Conservation (phyloP, 2,113 vertebrate species). For the Callospermophilus lateralis region DNA sequence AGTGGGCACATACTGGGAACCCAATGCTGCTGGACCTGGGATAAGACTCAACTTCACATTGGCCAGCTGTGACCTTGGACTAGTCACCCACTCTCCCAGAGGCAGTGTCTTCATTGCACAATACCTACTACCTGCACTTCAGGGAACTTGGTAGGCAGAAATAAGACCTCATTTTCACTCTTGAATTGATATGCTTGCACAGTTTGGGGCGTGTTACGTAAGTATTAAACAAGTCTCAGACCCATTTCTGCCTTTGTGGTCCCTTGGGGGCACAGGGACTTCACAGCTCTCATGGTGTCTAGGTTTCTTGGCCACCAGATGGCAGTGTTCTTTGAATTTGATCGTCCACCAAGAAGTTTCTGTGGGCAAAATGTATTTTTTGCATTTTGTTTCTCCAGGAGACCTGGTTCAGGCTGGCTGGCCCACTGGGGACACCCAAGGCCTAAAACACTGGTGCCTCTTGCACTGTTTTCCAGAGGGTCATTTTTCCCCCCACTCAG, state of each 20-base stretch:
- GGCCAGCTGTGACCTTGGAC: not conserved
- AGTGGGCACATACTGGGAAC: not conserved
- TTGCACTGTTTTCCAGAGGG: not conserved
- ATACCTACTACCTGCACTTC: not conserved
- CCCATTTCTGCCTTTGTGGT: not conserved
- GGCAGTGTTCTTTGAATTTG: conserved; percentile 13
- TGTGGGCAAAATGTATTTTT: not conserved
- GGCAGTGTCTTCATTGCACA: not conserved
- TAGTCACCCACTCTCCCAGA: not conserved
- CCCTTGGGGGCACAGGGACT: not conserved
- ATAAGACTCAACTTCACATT: not conserved
- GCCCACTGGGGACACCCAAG: not conserved
- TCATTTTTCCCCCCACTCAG: not conserved
- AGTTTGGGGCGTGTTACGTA: not conserved
- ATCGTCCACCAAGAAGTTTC: not conserved
- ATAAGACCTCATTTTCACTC: not conserved
- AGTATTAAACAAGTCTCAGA: not conserved
- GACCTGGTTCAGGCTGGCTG: not conserved
- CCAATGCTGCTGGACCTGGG: not conserved
- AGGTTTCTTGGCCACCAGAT: conserved; percentile 43
- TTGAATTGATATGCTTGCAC: not conserved
- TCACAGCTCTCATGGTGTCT: not conserved
- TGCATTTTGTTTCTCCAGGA: not conserved
- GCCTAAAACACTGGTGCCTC: not conserved
- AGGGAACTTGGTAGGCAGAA: not conserved